Conservation (phyloP, 2,888 invertebrate genomes). For the Sinopyrophorus schimmeli region DNA sequence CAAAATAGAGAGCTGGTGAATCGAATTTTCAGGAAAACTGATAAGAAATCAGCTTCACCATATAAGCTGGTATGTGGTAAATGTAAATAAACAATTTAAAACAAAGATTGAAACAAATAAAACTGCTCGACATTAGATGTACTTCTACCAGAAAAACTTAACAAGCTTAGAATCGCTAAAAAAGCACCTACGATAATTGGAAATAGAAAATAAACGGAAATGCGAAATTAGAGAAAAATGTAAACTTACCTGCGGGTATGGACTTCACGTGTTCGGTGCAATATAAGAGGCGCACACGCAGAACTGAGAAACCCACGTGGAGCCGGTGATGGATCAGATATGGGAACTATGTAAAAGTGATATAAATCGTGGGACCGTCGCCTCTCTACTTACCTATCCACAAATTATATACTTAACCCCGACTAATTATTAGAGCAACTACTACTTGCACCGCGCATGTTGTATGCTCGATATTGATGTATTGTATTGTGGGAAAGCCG, state of each 20-base stretch:
- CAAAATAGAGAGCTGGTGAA: no score
- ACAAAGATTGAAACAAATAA: no score
- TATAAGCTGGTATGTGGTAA: no score
- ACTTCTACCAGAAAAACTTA: no score
- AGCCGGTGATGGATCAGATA: slow-evolving; percentile 12
- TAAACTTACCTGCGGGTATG: slow-evolving; percentile 10
- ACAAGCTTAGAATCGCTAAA: no score
- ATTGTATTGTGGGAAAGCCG: slow-evolving; percentile 25
- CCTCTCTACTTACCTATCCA: slow-evolving; percentile 36
- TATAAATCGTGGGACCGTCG: slow-evolving; percentile 27
- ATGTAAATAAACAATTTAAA: no score
- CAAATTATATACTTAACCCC: slow-evolving; percentile 36
- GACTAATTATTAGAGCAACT: slow-evolving; percentile 31
- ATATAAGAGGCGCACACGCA: slow-evolving; percentile 12
- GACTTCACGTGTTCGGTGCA: slow-evolving; percentile 13
- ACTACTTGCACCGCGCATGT: slow-evolving; percentile 33
- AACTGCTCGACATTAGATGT: no score
- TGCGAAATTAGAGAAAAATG: no score
- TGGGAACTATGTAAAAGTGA: slow-evolving; percentile 19
- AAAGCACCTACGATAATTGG: no score
- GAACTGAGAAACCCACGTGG: slow-evolving; percentile 13
- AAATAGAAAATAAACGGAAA: no score
- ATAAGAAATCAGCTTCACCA: no score
- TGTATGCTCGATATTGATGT: slow-evolving; percentile 24
- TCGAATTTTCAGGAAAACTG: no score